phyloP scores from a whole-genome alignment of 2,888 invertebrate genomes.

The Eulithis testata region DNA sequence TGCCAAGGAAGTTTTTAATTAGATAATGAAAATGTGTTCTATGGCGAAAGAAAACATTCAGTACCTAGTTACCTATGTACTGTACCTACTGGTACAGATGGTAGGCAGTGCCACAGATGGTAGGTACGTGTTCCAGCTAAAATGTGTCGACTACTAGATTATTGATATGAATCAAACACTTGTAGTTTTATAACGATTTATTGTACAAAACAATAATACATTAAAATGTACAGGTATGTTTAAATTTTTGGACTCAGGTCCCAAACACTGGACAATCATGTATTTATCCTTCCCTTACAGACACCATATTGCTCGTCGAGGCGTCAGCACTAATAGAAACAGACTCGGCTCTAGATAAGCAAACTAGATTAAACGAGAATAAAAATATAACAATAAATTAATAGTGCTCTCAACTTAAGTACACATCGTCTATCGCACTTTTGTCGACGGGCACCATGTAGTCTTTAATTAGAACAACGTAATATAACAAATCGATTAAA shows the following conservation, averaged over 20 bases:
- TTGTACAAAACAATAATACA: conserved; percentile 86
- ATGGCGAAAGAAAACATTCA: too few relatives aligned
- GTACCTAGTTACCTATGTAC: too few relatives aligned
- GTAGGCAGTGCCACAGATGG: too few relatives aligned
- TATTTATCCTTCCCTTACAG: conserved; percentile 82
- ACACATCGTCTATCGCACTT: conserved; percentile 83
- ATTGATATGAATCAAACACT: conserved; percentile 58
- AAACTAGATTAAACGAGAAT: conserved; percentile 81
- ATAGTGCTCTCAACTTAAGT: conserved; percentile 83
- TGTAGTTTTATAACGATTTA: conserved; percentile 84
- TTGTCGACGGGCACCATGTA: conserved; percentile 84
- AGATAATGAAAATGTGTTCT: too few relatives aligned
- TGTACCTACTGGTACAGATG: too few relatives aligned
- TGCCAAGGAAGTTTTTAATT: too few relatives aligned
- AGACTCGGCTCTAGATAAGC: conserved; percentile 82
- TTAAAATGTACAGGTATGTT: conserved; percentile 86
- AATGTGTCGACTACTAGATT: not conserved
- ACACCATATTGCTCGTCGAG: conserved; percentile 84
- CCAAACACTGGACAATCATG: conserved; percentile 82
- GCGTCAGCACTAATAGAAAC: conserved; percentile 83
- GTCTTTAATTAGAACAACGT: conserved; percentile 83
- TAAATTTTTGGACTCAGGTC: conserved; percentile 82
- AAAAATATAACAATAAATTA: conserved; percentile 84
- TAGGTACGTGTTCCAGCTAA: not conserved
- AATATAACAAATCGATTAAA: conserved; percentile 83